Conservation (phyloP, 2,797 vertebrate genomes). For the Neoniphon sammara region DNA sequence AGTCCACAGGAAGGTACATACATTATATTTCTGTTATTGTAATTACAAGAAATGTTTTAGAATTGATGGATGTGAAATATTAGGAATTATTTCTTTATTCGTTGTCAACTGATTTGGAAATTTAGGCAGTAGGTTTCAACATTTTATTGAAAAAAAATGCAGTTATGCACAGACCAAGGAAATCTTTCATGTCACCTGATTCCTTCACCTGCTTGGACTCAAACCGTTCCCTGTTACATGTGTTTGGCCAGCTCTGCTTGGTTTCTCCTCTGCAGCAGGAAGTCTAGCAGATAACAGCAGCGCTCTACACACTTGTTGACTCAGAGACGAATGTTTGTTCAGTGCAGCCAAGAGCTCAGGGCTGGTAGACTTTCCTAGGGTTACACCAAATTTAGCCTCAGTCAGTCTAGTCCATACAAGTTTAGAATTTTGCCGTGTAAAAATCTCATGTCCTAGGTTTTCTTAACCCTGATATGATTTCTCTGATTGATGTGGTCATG, state of each 20-base stretch:
- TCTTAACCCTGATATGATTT: neutral
- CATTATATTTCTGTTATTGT: neutral
- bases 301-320: conserved; percentile 5
- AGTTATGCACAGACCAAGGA: neutral
- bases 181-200: neutral
- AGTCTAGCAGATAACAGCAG: conserved; percentile 33
- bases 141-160: neutral
- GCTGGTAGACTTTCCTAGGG: conserved; percentile 19
- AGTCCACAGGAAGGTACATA: neutral
- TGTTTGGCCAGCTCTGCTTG: neutral
- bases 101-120: neutral
- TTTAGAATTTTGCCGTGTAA: neutral
- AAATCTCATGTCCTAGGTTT: neutral
- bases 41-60: neutral
- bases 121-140: neutral
- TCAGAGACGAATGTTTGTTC: conserved; percentile 51
- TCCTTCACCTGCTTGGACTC: conserved; percentile 10
- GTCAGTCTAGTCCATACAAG: conserved; percentile 2
- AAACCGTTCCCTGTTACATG: conserved; percentile 1
- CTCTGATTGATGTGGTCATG: neutral
- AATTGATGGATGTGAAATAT: neutral
- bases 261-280: conserved; percentile 29
- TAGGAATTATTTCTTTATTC: neutral
- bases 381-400: conserved; percentile 24
- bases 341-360: conserved; percentile 18